Conservation (phyloP, 2,113 vertebrate genomes). For the Plestiodon gilberti region DNA sequence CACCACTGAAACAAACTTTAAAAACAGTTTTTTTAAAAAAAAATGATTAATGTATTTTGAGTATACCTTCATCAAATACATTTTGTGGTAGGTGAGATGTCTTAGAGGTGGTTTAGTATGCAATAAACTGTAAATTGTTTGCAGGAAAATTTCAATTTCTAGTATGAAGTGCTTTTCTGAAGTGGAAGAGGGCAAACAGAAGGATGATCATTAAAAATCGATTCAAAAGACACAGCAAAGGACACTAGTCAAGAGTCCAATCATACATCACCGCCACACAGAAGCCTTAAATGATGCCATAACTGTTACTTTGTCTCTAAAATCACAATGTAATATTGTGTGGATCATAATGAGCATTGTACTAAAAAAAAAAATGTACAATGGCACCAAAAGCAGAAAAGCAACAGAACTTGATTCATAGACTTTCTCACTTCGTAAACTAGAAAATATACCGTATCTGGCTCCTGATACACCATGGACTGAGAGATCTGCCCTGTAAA, state of each 20-base stretch:
- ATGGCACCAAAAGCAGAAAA: neutral
- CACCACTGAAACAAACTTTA: too few relatives aligned
- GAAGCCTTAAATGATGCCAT: neutral
- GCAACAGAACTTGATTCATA: slow-evolving; percentile 3
- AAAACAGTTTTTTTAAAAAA: neutral
- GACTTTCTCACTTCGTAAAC: neutral
- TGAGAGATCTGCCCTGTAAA: neutral
- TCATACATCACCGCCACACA: neutral
- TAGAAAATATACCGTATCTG: slow-evolving; percentile 10
- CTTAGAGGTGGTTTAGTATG: neutral
- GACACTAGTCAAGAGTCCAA: slow-evolving; percentile 30
- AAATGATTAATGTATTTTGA: neutral
- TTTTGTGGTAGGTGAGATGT: neutral
- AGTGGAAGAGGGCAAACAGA: slow-evolving; percentile 10
- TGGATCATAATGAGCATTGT: slow-evolving; percentile 23
- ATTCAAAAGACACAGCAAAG: slow-evolving; percentile 24
- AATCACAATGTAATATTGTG: neutral
- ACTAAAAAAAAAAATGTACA: neutral
- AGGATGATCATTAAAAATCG: slow-evolving; percentile 33
- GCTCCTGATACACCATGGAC: neutral
- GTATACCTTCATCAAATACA: slow-evolving; percentile 25
- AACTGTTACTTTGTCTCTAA: slow-evolving; percentile 18
- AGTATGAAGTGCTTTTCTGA: neutral
- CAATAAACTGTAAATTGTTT: neutral
- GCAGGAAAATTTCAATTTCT: neutral